These are phyloP conservation scores for Gephyroberyx darwinii DNA, from an alignment of 2,797 vertebrate genomes.

Conservation along the genomic window DNA sequence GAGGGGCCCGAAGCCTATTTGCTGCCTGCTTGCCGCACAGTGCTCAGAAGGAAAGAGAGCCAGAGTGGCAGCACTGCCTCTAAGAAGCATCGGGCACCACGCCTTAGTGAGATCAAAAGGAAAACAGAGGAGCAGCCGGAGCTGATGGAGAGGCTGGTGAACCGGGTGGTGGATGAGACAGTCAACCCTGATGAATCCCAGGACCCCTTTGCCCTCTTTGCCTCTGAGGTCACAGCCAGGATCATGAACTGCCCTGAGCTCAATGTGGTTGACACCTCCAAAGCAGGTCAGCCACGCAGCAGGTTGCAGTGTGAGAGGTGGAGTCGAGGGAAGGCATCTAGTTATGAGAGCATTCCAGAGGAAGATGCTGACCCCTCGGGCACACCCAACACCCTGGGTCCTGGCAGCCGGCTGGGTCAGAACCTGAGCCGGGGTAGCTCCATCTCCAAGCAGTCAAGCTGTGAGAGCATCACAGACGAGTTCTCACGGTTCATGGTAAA, in stretches of 20 bases:
- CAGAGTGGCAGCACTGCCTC: constrained; percentile 78
- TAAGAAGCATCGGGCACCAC: constrained; percentile 93
- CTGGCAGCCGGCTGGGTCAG: constrained; percentile 86
- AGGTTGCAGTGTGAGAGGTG: constrained; percentile 91
- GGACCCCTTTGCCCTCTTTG: constrained; percentile 91
- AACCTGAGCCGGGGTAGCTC: constrained; percentile 93
- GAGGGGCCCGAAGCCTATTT: constrained; percentile 82
- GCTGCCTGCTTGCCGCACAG: constrained; percentile 82
- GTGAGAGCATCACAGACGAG: constrained; percentile 98
- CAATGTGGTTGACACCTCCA: constrained; percentile 88
- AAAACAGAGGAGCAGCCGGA: constrained; percentile 98
- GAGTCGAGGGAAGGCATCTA: constrained; percentile 91
- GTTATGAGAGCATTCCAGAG: constrained; percentile 97
- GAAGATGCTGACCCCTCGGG: constrained; percentile 86
- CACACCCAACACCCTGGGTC: constrained; percentile 84
- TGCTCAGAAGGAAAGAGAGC: constrained; percentile 90
- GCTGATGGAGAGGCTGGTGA: constrained; percentile 96
- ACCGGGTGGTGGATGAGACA: constrained; percentile 95
- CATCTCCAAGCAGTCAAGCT: constrained; percentile 98
- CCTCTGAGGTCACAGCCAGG: constrained; percentile 92
- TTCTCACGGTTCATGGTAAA: constrained; percentile 99
- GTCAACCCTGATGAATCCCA: constrained; percentile 89
- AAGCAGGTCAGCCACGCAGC: constrained; percentile 88
- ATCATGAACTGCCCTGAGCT: constrained; percentile 96
- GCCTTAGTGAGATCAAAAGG: constrained; percentile 98